A percentile compares a stretch with the other conserved stretches of the same genome.
phyloP scores from a whole-genome alignment of 2,888 invertebrate species.

The Euzophera pinguis region DNA sequence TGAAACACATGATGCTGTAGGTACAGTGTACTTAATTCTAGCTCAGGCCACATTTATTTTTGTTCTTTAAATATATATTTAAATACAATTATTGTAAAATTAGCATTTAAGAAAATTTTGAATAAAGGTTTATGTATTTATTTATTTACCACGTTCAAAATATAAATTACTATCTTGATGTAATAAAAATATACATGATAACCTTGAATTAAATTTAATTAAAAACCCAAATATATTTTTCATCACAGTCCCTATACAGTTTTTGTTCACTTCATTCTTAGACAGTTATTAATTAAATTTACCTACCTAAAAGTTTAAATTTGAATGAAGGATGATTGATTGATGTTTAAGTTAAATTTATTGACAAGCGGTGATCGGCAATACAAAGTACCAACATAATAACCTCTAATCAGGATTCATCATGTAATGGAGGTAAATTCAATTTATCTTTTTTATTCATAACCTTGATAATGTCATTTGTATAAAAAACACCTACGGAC shows the following conservation, averaged over 20 bases:
- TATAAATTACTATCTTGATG: too few relatives aligned
- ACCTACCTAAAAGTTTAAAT: neutral
- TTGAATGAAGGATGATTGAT: slow-evolving; percentile 7
- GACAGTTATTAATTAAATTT: slow-evolving; percentile 6
- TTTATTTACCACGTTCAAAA: too few relatives aligned
- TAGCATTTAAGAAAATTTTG: too few relatives aligned
- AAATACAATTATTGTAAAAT: too few relatives aligned
- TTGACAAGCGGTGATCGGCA: slow-evolving; percentile 8
- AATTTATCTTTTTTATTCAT: neutral
- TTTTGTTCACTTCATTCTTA: neutral
- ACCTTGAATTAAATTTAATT: neutral
- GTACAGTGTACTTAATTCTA: too few relatives aligned
- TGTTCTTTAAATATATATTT: too few relatives aligned
- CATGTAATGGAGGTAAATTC: neutral
- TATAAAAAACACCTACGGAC: too few relatives aligned
- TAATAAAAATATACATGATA: too few relatives aligned
- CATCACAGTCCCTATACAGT: neutral
- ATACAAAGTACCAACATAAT: neutral
- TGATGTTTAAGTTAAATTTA: slow-evolving; percentile 9
- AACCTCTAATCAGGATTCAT: slow-evolving; percentile 9
- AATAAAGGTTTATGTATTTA: too few relatives aligned
- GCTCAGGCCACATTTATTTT: too few relatives aligned
- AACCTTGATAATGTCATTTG: too few relatives aligned
- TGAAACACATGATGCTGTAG: too few relatives aligned
- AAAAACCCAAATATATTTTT: neutral